These are phyloP conservation scores for Druceiella hillmani DNA, from an alignment of 2,888 invertebrate species.

Conservation along the genomic window DNA sequence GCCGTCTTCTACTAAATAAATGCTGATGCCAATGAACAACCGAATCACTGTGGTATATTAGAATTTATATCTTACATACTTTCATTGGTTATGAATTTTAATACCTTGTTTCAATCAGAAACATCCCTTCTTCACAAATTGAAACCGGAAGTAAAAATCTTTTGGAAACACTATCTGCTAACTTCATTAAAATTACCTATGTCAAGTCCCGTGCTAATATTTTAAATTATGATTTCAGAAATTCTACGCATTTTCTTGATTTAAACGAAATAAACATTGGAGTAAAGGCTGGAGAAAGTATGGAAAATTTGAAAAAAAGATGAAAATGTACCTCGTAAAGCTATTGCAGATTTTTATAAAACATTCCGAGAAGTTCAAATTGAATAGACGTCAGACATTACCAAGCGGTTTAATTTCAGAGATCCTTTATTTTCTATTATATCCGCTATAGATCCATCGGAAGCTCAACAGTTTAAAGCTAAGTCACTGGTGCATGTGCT, in stretches of 20 bases:
- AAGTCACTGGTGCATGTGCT: slow-evolving; percentile 7
- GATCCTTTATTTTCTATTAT: slow-evolving; percentile 7
- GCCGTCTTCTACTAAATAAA: slow-evolving; percentile 21
- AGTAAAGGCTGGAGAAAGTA: slow-evolving; percentile 5
- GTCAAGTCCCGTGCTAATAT: slow-evolving; percentile 2
- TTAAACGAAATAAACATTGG: slow-evolving; percentile 8
- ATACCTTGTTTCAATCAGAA: slow-evolving; percentile 24
- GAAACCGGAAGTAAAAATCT: slow-evolving; percentile 21
- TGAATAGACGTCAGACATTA: slow-evolving; percentile 3
- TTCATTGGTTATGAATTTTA: slow-evolving; percentile 24
- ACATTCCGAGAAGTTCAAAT: slow-evolving; percentile 10
- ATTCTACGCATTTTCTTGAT: slow-evolving; percentile 1
- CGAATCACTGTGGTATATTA: slow-evolving; percentile 25
- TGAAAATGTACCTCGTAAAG: no score
- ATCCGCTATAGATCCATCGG: slow-evolving; percentile 8
- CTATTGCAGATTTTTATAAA: slow-evolving; percentile 13
- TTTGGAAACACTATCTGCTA: slow-evolving; percentile 15
- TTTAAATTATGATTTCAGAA: slow-evolving; percentile 4
- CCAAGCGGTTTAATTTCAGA: slow-evolving; percentile 7
- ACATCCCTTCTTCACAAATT: slow-evolving; percentile 19
- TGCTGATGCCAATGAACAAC: slow-evolving; percentile 22
- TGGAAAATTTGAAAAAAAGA: slow-evolving; percentile 8
- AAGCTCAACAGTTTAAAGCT: slow-evolving; percentile 8
- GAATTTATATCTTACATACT: slow-evolving; percentile 26
- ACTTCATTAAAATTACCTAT: slow-evolving; percentile 12